Base-by-base conservation (phyloP, 2,888 invertebrate genomes). In the Horisme vitalbata region DNA sequence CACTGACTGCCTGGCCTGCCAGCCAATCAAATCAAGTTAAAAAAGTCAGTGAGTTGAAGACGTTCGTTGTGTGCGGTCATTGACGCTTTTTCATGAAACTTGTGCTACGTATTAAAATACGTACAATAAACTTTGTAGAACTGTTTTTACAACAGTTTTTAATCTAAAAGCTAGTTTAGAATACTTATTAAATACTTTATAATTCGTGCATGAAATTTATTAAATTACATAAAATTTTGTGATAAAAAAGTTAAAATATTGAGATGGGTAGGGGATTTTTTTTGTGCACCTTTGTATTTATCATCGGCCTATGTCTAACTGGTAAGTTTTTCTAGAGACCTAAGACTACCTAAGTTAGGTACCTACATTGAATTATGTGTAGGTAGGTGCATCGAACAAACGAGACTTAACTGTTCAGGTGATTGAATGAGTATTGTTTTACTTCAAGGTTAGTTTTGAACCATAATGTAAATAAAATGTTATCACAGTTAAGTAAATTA, bases 191-290 rank as follows among this genome's bases (percentile, higher is more conserved):
- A n/a, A n/a, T n/a, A n/a, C n/a, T n/a, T n/a, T n/a, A n/a, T n/a
- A n/a, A n/a, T n/a, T n/a, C n/a, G n/a, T n/a, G n/a, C n/a, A n/a
- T n/a, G n/a, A n/a, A n/a, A n/a, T n/a, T n/a, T n/a, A n/a, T n/a
- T n/a, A n/a, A n/a, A n/a, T n/a, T n/a, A n/a, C n/a, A n/a, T 1
- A 6, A 5, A 2, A 5, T 18, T 4, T 18, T 18, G 18, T 18
- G 9, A 18, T 10, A 21, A 12, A 30, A 31, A 37, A 36, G 8
- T 33, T 8, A 14, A 21, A n/a, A 18, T 18, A 15, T 36, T 8
- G 15, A 44, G 45, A 82, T 84, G 80, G 70, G 56, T 60, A 78
- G 46, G 48, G 39, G 70, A 67, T 58, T 68, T 53, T 41, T 71
- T 46, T 52, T 79, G 62, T 64, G 68, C 59, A 68, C 71, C 63